These are phyloP conservation scores for Trachelus tabidus DNA, from an alignment of 2,888 invertebrate genomes.

Conservation along the genomic window DNA sequence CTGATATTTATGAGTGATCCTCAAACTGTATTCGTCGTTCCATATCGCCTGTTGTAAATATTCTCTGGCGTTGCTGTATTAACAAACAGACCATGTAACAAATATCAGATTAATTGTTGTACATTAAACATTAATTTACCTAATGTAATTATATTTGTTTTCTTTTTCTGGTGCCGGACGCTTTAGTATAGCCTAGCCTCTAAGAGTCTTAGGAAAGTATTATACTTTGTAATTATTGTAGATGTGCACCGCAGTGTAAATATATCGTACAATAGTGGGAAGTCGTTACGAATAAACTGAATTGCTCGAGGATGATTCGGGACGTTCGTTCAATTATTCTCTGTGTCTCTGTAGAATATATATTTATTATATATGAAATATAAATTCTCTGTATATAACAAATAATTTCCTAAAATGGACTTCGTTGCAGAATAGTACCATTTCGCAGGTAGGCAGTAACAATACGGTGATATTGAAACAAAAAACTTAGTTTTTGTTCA, in stretches of 20 bases:
- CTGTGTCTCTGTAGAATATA: background rate
- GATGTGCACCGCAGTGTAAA: conserved; percentile 1
- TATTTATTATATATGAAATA: background rate
- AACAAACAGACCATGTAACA: background rate
- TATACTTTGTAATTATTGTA: background rate
- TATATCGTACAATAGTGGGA: background rate
- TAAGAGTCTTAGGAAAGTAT: background rate
- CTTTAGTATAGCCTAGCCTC: background rate
- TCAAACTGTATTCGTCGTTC: conserved; percentile 15
- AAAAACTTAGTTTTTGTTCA: background rate
- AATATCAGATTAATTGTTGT: conserved; percentile 4
- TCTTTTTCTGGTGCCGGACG: conserved; percentile 14
- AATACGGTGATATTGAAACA: background rate
- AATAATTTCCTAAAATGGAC: conserved; percentile 14
- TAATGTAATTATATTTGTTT: conserved; percentile 7
- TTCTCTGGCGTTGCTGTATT: conserved; percentile 19
- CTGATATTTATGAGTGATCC: background rate
- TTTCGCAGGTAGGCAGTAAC: too few species aligned
- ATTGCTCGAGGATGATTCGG: background rate
- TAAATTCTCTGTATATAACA: background rate
- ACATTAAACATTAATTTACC: conserved; percentile 1
- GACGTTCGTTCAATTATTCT: background rate
- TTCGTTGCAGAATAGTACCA: conserved; percentile 12
- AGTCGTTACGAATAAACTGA: background rate
- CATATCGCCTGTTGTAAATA: conserved; percentile 33